Evolutionary conservation across 2,888 invertebrate genomes (phyloP).

Genomic region (Nipponacmea schrenckii): DNA sequence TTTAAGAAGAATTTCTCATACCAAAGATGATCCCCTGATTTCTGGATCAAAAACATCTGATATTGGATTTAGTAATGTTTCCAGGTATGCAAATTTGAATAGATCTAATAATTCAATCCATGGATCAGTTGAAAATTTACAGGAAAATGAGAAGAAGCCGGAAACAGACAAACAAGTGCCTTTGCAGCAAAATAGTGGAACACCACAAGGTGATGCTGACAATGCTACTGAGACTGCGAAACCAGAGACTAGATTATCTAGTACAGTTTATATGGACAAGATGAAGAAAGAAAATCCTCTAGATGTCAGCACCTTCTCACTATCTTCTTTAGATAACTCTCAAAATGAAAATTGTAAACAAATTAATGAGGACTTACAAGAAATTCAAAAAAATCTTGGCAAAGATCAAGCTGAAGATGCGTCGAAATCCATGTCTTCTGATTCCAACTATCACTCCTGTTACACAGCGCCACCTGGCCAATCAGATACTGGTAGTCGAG

Average conservation of each 20-base stretch:
- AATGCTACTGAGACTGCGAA: not conserved
- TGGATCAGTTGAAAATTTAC: not conserved
- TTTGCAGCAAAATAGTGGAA: not conserved
- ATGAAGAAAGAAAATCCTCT: conserved; percentile 7
- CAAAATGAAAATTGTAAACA: conserved; percentile 41
- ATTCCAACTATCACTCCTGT: conserved; percentile 27
- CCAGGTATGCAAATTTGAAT: no score
- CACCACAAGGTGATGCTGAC: no score
- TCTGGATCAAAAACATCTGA: no score
- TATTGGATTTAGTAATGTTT: no score
- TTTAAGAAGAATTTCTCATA: no score
- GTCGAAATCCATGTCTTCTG: conserved; percentile 29
- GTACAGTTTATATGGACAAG: conserved; percentile 29
- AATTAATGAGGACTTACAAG: conserved; percentile 59
- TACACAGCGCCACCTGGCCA: no score
- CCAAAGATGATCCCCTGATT: no score
- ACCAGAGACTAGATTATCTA: conserved; percentile 26
- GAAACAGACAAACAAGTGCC: not conserved
- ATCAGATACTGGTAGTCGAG: no score
- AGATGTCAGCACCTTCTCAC: not conserved
- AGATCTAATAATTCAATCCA: not conserved
- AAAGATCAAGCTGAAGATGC: conserved; percentile 22
- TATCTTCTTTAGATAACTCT: conserved; percentile 6
- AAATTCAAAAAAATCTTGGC: conserved; percentile 57
- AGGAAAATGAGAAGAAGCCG: not conserved